Evolutionary conservation across 2,113 vertebrate genomes (phyloP).

Genomic region (Saccopteryx bilineata): DNA sequence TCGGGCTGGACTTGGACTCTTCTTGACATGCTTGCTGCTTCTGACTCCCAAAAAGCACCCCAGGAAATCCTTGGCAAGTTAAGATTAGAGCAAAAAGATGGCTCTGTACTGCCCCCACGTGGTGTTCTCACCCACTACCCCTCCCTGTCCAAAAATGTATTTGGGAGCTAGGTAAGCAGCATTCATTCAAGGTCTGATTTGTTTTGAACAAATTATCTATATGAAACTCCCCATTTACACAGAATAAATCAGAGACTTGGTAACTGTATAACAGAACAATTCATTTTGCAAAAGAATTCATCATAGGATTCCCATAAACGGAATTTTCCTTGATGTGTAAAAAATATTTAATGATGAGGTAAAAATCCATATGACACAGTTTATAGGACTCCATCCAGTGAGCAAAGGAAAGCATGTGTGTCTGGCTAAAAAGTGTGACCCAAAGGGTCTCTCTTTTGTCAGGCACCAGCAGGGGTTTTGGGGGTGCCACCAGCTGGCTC

Average conservation of each 20-base stretch:
- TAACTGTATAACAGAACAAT: neutral
- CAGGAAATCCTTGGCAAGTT: neutral
- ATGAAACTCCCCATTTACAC: conserved; percentile 40
- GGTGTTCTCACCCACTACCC: conserved; percentile 39
- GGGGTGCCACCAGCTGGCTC: conserved; percentile 52
- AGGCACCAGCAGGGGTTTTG: conserved; percentile 52
- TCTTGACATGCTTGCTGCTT: neutral
- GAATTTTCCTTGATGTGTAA: conserved; percentile 67
- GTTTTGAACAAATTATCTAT: conserved; percentile 2
- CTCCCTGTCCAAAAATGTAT: neutral
- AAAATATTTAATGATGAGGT: conserved; percentile 71
- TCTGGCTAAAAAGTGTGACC: conserved; percentile 68
- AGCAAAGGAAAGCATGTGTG: conserved; percentile 74
- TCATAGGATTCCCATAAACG: conserved; percentile 40
- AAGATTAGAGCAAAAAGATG: neutral
- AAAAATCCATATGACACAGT: conserved; percentile 68
- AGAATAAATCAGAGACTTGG: conserved; percentile 10
- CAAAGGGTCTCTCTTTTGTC: conserved; percentile 43
- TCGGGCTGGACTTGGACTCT: neutral
- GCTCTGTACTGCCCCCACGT: conserved; percentile 67
- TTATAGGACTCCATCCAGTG: conserved; percentile 73
- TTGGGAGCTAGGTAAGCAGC: neutral
- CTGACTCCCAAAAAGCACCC: neutral
- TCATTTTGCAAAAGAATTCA: conserved; percentile 46
- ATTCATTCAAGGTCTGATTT: conserved; percentile 43